Evolutionary conservation across 2,888 invertebrate species (phyloP).

Genomic region (Caprella mutica): DNA sequence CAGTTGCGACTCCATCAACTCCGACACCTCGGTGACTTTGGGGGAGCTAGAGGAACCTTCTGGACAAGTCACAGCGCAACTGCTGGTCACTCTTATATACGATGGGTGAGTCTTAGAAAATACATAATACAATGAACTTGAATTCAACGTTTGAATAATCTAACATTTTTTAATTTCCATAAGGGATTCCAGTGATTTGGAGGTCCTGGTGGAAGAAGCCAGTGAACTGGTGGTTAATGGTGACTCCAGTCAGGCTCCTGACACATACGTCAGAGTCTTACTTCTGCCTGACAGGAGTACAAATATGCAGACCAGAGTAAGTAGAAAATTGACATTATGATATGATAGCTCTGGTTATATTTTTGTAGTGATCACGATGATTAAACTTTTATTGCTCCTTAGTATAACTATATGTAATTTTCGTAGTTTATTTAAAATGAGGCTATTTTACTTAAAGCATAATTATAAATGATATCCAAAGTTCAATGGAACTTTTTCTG

Average conservation of each 20-base stretch:
- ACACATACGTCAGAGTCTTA: slow-evolving; percentile 64
- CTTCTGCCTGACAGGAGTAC: slow-evolving; percentile 58
- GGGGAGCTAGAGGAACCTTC: slow-evolving; percentile 53
- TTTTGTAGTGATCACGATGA: neutral
- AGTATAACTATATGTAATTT: too few species aligned
- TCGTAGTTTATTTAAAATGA: too few species aligned
- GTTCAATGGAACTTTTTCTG: neutral
- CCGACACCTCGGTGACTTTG: slow-evolving; percentile 61
- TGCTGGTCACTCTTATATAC: slow-evolving; percentile 64
- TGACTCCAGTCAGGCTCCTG: slow-evolving; percentile 49
- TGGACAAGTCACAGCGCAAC: slow-evolving; percentile 58
- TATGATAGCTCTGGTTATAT: neutral
- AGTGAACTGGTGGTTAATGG: slow-evolving; percentile 54
- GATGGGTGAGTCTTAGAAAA: slow-evolving; percentile 51
- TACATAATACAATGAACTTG: neutral
- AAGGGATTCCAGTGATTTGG: slow-evolving; percentile 49
- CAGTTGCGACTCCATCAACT: slow-evolving; percentile 68
- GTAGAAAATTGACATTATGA: too few species aligned
- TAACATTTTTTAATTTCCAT: slow-evolving; percentile 36
- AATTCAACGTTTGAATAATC: slow-evolving; percentile 33
- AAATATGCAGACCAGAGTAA: slow-evolving; percentile 55
- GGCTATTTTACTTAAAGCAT: neutral
- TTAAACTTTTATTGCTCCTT: too few species aligned
- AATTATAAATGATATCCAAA: neutral
- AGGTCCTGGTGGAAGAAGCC: slow-evolving; percentile 63